Conservation (phyloP, 2,888 invertebrate species). For the Carcina quercana region DNA sequence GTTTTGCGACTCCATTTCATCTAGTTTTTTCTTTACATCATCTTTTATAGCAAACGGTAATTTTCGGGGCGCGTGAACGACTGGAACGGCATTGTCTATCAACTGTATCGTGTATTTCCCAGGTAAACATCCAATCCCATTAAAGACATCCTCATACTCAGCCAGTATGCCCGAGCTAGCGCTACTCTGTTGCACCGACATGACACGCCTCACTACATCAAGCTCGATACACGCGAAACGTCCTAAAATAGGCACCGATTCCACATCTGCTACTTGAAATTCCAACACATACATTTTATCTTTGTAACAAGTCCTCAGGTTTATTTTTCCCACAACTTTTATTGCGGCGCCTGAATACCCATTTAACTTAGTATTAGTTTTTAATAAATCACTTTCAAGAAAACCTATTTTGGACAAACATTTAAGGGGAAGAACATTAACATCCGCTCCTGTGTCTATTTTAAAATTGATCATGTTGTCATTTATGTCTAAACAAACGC, state of each 20-base stretch:
- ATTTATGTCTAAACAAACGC: slow-evolving; percentile 5
- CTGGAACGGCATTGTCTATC: slow-evolving; percentile 3
- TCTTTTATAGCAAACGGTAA: no score
- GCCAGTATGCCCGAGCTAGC: slow-evolving; percentile 2
- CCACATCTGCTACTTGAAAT: slow-evolving; percentile 9
- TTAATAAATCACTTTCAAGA: not conserved
- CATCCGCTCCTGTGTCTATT: slow-evolving; percentile 13
- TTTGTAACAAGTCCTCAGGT: slow-evolving; percentile 5
- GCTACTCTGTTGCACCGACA: slow-evolving; percentile 1
- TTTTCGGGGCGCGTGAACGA: slow-evolving; percentile 8
- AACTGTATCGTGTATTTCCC: slow-evolving; percentile 6
- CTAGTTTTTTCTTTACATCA: no score
- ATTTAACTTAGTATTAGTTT: slow-evolving; percentile 1
- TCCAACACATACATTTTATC: slow-evolving; percentile 2
- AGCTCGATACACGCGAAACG: no score
- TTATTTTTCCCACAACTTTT: slow-evolving; percentile 5
- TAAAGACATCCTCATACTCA: slow-evolving; percentile 7
- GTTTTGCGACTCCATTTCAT: no score
- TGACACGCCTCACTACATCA: no score
- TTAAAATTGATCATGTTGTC: slow-evolving; percentile 4
- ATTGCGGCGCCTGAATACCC: slow-evolving; percentile 6
- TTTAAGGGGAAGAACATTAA: slow-evolving; percentile 8
- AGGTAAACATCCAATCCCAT: slow-evolving; percentile 9
- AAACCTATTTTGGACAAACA: slow-evolving; percentile 3
- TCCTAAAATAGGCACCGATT: no score